Base-by-base conservation (phyloP, 1,140 invertebrate genomes). In the Drosophila guanche region DNA sequence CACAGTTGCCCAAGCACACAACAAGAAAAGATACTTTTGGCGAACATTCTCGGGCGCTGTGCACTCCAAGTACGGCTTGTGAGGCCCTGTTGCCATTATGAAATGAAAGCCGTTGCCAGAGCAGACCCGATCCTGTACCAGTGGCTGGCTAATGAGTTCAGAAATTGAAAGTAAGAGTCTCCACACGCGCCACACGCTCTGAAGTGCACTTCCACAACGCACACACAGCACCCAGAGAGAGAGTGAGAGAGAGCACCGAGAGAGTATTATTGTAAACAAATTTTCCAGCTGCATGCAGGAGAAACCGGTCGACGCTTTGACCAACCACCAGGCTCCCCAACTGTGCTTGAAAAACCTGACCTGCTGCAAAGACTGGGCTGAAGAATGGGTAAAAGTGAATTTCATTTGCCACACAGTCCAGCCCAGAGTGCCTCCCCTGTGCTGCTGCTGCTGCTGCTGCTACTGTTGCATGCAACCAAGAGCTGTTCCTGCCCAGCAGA, bases 101-200 rank as follows among this genome's bases (percentile, higher is more conserved):
- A 83, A 78, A 63, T 83, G 69, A 37, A 57, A 56, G 59, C 53
- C 56, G n/a, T n/a, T n/a, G 12, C 14, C 43, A 12, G 33, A 4
- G 3, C 10, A 37, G 33, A 4, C 33, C 10, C 2, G 33, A 37
- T 37, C 33, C 33, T 0, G 33, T 33, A 10, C 7, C 27, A 23
- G 41, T 43, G 47, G 43, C 41, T 48, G 45, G 50, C 70, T 75
- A 71, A 75, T 83, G 57, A 75, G 47, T 63, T 42, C 16, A 59
- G 27, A 47, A 67, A 67, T 56, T 59, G 58, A 85, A 85, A 85
- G 81, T 85, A 86, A 85, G 81, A 80, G 71, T 79, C 45, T 42
- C 40, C 55, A 50, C 51, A 56, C 46, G 43, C 14, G 14, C 50
- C 54, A 20, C 20, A 37, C 42, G 33, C 43, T 33, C 43, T n/a